A percentile compares a stretch with the other conserved stretches of the same genome.
These are phyloP conservation scores for Mactra quadrangularis DNA, from an alignment of 1,140 invertebrate species.

Conservation along the genomic window DNA sequence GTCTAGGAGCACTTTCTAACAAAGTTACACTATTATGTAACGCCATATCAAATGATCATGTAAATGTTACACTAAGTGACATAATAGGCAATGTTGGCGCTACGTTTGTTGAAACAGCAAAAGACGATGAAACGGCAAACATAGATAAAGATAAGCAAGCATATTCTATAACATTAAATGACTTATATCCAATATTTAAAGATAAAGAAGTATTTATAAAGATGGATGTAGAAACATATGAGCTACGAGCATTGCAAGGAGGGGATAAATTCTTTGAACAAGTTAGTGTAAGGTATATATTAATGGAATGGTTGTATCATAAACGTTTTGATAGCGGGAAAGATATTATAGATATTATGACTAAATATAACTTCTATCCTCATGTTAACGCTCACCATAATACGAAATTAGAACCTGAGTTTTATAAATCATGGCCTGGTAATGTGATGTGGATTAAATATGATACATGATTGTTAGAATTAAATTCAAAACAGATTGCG, in stretches of 20 bases:
- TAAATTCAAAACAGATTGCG: too few relatives aligned
- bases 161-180: slow-evolving; percentile 62
- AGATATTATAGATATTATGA: slow-evolving; percentile 48
- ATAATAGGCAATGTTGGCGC: slow-evolving; percentile 72
- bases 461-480: background rate
- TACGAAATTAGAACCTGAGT: slow-evolving; percentile 34
- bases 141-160: slow-evolving; percentile 18
- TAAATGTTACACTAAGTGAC: slow-evolving; percentile 61
- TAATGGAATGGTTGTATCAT: slow-evolving; percentile 75
- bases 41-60: slow-evolving; percentile 68
- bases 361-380: slow-evolving; percentile 32
- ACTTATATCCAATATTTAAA: slow-evolving; percentile 54
- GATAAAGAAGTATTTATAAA: slow-evolving; percentile 59
- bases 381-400: slow-evolving; percentile 55
- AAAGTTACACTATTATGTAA: slow-evolving; percentile 70
- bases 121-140: background rate
- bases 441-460: slow-evolving; percentile 61
- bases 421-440: slow-evolving; percentile 46
- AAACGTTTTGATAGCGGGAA: slow-evolving; percentile 33
- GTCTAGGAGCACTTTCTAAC: slow-evolving; percentile 57
- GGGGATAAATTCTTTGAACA: slow-evolving; percentile 65
- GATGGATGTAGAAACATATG: slow-evolving; percentile 72
- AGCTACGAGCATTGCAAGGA: slow-evolving; percentile 66
- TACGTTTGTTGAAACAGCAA: slow-evolving; percentile 39
- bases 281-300: slow-evolving; percentile 68